Conservation (phyloP, 2,113 vertebrate species). For the Thomomys bottae region DNA sequence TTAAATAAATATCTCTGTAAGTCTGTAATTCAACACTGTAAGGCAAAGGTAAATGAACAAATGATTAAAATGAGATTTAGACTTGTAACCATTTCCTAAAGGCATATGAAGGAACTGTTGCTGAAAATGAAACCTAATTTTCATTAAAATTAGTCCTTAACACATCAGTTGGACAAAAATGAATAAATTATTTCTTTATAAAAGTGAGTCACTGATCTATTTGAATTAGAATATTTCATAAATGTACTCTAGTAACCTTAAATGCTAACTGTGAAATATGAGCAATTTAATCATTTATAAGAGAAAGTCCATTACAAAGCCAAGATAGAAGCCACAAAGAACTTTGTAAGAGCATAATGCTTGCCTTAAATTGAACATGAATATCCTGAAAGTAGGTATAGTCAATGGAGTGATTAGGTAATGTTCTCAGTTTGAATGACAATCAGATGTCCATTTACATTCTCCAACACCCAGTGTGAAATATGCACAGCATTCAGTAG, state of each 20-base stretch:
- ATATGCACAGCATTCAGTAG: slow-evolving; percentile 66
- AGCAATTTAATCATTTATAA: slow-evolving; percentile 79
- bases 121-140: slow-evolving; percentile 36
- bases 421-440: slow-evolving; percentile 72
- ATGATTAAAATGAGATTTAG: not conserved
- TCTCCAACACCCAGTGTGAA: slow-evolving; percentile 40
- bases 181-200: slow-evolving; percentile 13
- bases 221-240: slow-evolving; percentile 71
- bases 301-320: slow-evolving; percentile 70
- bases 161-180: slow-evolving; percentile 27
- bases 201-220: slow-evolving; percentile 60
- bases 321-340: slow-evolving; percentile 69
- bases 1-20: not conserved
- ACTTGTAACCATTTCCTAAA: not conserved
- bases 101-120: not conserved
- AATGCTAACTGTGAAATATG: slow-evolving; percentile 71
- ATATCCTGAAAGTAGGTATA: slow-evolving; percentile 73
- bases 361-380: slow-evolving; percentile 78
- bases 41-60: not conserved
- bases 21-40: not conserved
- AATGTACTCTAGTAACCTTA: slow-evolving; percentile 67
- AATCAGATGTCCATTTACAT: slow-evolving; percentile 70
- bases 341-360: slow-evolving; percentile 76
- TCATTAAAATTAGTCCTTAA: slow-evolving; percentile 46
- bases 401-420: slow-evolving; percentile 76